Conservation (phyloP, 2,888 invertebrate genomes). For the Synanthedon tipuliformis region DNA sequence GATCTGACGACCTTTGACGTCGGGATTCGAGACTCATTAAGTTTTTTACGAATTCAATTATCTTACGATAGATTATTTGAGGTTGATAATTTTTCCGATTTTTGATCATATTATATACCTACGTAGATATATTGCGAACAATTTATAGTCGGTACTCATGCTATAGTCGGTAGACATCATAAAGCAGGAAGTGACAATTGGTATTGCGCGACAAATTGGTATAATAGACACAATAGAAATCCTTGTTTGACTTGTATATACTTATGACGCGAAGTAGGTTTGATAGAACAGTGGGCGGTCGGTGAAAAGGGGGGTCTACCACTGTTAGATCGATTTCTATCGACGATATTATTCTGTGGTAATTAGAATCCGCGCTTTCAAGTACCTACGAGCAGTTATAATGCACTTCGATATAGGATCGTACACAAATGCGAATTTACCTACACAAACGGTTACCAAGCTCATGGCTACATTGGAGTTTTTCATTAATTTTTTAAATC, state of each 20-base stretch:
- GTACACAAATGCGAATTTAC: neutral
- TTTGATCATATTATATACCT: neutral
- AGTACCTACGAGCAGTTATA: constrained; percentile 14
- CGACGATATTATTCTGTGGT: constrained; percentile 58
- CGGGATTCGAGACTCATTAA: neutral
- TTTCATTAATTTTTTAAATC: too few relatives aligned
- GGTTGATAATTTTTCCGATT: neutral
- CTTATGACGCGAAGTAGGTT: neutral
- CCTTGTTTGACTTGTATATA: neutral
- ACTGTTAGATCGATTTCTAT: constrained; percentile 63
- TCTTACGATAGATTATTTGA: neutral
- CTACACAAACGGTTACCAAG: neutral
- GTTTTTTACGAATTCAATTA: neutral
- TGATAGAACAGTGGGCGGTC: constrained; percentile 6
- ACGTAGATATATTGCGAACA: neutral
- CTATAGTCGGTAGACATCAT: neutral
- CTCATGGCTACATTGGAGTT: neutral
- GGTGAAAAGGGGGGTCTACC: constrained; percentile 19
- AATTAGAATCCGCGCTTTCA: constrained; percentile 56
- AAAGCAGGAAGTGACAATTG: neutral
- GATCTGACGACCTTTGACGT: neutral
- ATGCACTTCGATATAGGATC: neutral
- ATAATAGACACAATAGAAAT: too few relatives aligned
- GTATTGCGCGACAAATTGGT: neutral
- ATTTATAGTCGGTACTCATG: neutral